Evolutionary conservation across 2,113 vertebrate species (phyloP).

Genomic region (Carettochelys insculpta): DNA sequence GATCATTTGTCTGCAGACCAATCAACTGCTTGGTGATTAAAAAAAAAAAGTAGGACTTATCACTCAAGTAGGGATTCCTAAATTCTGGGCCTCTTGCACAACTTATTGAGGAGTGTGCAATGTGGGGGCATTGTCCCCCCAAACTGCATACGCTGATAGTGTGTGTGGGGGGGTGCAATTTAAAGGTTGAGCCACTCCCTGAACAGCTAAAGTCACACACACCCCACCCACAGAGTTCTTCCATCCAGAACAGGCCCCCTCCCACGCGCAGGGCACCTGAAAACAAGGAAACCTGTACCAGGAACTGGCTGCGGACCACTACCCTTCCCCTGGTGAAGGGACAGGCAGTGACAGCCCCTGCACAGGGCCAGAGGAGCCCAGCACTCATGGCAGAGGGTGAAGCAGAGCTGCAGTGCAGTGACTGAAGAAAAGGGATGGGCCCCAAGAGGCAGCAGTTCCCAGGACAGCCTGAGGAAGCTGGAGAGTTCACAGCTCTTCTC

Average conservation of each 20-base stretch:
- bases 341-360: too few relatives aligned
- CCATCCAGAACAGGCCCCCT: too few relatives aligned
- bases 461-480: too few relatives aligned
- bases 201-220: too few relatives aligned
- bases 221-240: accelerated
- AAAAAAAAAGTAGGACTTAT: not conserved
- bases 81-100: not conserved
- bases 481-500: too few relatives aligned
- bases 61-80: not conserved
- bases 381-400: too few relatives aligned
- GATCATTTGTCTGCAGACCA: not conserved
- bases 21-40: accelerated
- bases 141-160: not conserved
- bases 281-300: not conserved
- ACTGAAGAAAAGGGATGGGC: too few relatives aligned
- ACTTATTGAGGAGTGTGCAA: not conserved
- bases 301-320: too few relatives aligned
- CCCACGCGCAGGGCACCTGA: not conserved
- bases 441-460: too few relatives aligned
- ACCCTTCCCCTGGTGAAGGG: too few relatives aligned
- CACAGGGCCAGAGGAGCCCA: too few relatives aligned
- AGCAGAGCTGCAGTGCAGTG: too few relatives aligned
- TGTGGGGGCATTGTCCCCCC: not conserved
- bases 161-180: not conserved
- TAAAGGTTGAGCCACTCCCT: not conserved